These are phyloP conservation scores for Lochmaea capreae DNA, from an alignment of 2,888 invertebrate species.

Conservation along the genomic window DNA sequence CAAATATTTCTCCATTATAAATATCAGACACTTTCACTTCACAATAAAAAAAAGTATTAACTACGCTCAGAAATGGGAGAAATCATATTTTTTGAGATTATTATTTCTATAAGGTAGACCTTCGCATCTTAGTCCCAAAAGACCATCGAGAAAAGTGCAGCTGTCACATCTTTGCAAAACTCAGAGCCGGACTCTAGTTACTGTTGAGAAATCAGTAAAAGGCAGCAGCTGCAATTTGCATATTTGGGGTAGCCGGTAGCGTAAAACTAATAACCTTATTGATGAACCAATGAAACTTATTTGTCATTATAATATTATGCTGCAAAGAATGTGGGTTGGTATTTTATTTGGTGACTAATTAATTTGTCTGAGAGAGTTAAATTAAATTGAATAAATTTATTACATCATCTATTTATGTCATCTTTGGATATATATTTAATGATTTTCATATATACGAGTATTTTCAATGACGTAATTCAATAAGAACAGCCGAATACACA, in stretches of 20 bases:
- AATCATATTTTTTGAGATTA: constrained; percentile 22
- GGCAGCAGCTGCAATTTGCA: background rate
- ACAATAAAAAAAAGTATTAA: constrained; percentile 26
- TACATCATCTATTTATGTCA: background rate
- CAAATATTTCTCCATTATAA: constrained; percentile 27
- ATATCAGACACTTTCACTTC: constrained; percentile 27
- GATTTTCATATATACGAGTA: no score
- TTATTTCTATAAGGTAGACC: constrained; percentile 21
- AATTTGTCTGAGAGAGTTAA: background rate
- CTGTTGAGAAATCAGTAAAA: background rate
- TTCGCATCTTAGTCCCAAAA: constrained; percentile 18
- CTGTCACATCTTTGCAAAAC: constrained; percentile 33
- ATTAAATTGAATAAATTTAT: background rate
- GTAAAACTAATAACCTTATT: constrained; percentile 3
- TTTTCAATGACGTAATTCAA: no score
- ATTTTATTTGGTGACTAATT: background rate
- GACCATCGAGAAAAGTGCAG: constrained; percentile 25
- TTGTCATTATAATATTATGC: background rate
- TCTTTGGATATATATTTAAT: background rate
- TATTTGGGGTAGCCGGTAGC: background rate
- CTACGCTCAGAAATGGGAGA: constrained; percentile 21
- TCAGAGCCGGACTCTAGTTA: constrained; percentile 19
- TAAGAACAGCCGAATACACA: no score
- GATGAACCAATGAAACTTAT: background rate
- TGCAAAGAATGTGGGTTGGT: background rate